Base-by-base conservation (phyloP, 2,888 invertebrate species). In the Dryobotodes eremita region DNA sequence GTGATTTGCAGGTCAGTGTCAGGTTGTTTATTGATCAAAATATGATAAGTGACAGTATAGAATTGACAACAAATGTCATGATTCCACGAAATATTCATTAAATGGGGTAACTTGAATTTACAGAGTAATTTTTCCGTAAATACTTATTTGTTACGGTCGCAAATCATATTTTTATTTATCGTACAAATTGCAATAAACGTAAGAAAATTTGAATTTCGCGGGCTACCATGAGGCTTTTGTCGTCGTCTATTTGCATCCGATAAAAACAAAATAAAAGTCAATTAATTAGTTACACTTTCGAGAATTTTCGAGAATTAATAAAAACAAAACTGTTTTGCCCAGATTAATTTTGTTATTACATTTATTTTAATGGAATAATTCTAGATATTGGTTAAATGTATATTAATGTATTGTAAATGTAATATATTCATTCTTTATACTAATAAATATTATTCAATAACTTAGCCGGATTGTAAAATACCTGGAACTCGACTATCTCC, bases 401-500 rank as follows among this genome's bases (percentile, higher is more conserved):
- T n/a, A n/a, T n/a, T n/a, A n/a, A n/a, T n/a, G n/a, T n/a, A n/a
- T n/a, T n/a, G n/a, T n/a, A n/a, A n/a, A n/a, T n/a, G n/a, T n/a
- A n/a, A n/a, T n/a, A n/a, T n/a, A n/a, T n/a, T n/a, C n/a, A n/a
- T n/a, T n/a, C n/a, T n/a, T n/a, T n/a, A n/a, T n/a, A n/a, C n/a
- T n/a, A n/a, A n/a, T n/a, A n/a, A n/a, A n/a, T n/a, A n/a, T n/a
- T n/a, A n/a, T n/a, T n/a, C n/a, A n/a, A n/a, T n/a, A n/a, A n/a
- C n/a, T 42, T 31, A 5, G 20, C 3, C 1, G 17, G 0, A 15
- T 20, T 68, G 6, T 15, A n/a, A 3, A 68, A 26, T n/a, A 48
- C 1, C 26, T 0, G 1, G 11, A 13, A 82, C 10, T 82, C 82
- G 76, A 82, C 80, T 80, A 76, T 26, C 3, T 36, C 1, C 1